Evolutionary conservation across 2,113 vertebrate species (phyloP).

Genomic region (Zapornia atra): DNA sequence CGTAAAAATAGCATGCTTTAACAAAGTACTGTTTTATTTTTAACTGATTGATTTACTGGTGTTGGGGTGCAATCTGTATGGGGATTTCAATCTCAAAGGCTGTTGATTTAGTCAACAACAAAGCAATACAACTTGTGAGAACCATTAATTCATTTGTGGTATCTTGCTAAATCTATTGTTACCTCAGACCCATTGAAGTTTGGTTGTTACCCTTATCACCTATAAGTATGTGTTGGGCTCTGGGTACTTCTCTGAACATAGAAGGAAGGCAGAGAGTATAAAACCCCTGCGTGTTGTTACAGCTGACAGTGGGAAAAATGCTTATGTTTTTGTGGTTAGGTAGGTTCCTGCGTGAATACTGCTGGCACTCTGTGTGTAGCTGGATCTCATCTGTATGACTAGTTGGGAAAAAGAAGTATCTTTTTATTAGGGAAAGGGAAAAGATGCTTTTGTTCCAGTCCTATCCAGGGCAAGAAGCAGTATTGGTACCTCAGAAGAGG

Average conservation of each 20-base stretch:
- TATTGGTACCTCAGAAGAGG: neutral
- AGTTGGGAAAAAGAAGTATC: neutral
- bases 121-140: neutral
- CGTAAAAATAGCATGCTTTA: neutral
- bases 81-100: neutral
- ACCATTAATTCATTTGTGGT: neutral
- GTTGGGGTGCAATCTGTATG: neutral
- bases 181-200: neutral
- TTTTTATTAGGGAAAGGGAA: neutral
- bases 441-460: neutral
- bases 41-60: neutral
- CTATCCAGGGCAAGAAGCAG: neutral
- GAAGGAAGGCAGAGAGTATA: fast-evolving
- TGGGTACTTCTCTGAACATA: neutral
- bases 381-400: neutral
- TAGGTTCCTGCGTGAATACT: neutral
- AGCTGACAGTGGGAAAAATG: neutral
- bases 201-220: neutral
- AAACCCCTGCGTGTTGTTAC: fast-evolving
- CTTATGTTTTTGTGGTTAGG: conserved; percentile 1
- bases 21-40: neutral
- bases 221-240: neutral
- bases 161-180: neutral
- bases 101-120: neutral
- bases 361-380: neutral